A percentile compares a stretch with the other conserved stretches of the same genome.
phyloP scores from a whole-genome alignment of 2,888 invertebrate species.

The Stenchaetothrips biformis region DNA sequence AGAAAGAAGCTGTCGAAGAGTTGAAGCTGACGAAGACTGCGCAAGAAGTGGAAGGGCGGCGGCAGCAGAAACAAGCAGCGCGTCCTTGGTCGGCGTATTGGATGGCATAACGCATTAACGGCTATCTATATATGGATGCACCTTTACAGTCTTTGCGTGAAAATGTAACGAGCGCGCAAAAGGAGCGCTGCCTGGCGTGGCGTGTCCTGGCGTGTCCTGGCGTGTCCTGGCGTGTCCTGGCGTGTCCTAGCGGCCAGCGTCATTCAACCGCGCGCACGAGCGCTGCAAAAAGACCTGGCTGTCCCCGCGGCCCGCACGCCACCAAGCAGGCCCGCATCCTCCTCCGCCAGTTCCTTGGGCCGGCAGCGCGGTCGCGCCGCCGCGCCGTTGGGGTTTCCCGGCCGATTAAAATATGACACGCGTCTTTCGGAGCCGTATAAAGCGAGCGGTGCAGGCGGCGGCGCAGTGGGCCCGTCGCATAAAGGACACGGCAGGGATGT shows the following conservation, averaged over 20 bases:
- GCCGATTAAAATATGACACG: too few species aligned
- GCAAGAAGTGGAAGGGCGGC: too few species aligned
- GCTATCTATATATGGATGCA: slow-evolving; percentile 14
- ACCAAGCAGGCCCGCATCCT: too few species aligned
- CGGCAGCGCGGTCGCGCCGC: too few species aligned
- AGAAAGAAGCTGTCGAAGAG: too few species aligned
- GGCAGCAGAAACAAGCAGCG: not conserved
- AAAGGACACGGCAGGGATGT: not conserved
- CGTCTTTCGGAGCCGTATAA: too few species aligned
- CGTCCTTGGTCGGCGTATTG: not conserved
- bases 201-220: not conserved
- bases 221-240: not conserved
- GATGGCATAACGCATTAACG: not conserved
- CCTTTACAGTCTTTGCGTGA: slow-evolving; percentile 21
- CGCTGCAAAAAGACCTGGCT: not conserved
- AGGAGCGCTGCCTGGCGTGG: not conserved
- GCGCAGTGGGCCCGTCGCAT: too few species aligned
- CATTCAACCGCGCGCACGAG: not conserved
- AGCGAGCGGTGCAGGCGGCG: too few species aligned
- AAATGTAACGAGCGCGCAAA: not conserved
- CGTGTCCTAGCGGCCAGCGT: not conserved
- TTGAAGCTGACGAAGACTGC: too few species aligned
- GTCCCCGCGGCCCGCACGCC: not conserved
- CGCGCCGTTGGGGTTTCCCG: too few species aligned
- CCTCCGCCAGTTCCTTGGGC: too few species aligned